Conservation (phyloP, 2,797 vertebrate species). For the Taeniopygia guttata region DNA sequence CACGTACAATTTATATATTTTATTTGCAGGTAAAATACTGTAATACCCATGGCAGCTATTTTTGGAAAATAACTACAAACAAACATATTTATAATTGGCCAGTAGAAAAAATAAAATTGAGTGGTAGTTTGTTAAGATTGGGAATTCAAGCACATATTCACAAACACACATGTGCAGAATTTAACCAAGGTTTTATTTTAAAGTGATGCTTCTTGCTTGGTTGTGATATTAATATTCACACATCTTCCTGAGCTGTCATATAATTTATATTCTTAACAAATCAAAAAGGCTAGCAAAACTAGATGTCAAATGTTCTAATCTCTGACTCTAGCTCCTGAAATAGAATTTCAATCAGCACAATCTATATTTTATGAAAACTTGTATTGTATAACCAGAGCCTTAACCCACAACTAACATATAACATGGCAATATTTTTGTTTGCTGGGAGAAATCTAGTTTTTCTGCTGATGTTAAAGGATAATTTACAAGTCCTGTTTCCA, state of each 20-base stretch:
- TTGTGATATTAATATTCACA: not conserved
- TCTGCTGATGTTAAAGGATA: not conserved
- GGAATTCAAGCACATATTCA: not conserved
- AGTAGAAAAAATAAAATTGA: not conserved
- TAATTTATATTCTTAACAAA: not conserved
- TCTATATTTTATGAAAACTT: not conserved
- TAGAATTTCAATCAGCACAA: not conserved
- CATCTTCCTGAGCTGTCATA: not conserved
- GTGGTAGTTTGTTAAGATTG: not conserved
- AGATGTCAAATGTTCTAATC: not conserved
- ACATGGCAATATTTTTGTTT: not conserved
- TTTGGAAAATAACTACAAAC: not conserved
- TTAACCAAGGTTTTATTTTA: not conserved
- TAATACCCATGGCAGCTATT: not conserved
- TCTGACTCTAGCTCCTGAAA: not conserved
- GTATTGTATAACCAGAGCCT: not conserved
- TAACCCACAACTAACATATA: not conserved
- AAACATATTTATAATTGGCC: not conserved
- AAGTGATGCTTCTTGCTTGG: not conserved
- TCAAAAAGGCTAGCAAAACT: not conserved
- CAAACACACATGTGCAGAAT: not conserved
- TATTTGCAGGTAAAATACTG: not conserved
- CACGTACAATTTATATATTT: not conserved
- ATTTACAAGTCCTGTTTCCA: not conserved
- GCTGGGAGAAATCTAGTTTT: not conserved